Evolutionary conservation across 2,888 invertebrate species (phyloP).

Genomic region (Stenichneumon culpator): DNA sequence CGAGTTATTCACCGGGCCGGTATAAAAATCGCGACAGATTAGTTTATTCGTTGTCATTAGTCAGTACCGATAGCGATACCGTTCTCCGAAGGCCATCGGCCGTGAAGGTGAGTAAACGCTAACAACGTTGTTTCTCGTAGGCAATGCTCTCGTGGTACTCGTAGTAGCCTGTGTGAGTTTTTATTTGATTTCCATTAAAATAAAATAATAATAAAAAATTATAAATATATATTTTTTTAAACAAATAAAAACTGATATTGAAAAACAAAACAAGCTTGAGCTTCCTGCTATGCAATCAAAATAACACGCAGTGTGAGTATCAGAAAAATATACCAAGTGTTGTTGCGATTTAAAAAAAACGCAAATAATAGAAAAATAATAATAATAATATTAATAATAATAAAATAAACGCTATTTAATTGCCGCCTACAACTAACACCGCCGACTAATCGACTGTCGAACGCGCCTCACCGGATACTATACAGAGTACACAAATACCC

Average conservation of each 20-base stretch:
- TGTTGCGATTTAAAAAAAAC: neutral
- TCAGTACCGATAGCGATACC: constrained; percentile 58
- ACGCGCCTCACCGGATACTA: constrained; percentile 45
- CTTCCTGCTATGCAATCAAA: constrained; percentile 8
- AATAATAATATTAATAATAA: neutral
- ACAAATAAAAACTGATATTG: neutral
- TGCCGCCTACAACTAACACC: constrained; percentile 38
- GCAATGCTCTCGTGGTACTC: neutral
- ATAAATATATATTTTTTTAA: constrained; percentile 14
- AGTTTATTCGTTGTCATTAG: constrained; percentile 65
- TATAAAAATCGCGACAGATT: constrained; percentile 65
- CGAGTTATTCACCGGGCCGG: constrained; percentile 67
- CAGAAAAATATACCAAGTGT: neutral
- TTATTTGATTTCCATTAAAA: constrained; percentile 23
- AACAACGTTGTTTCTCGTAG: constrained; percentile 30
- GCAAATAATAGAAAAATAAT: neutral
- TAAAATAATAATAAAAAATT: neutral
- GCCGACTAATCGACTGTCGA: constrained; percentile 57
- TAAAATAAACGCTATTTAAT: constrained; percentile 6
- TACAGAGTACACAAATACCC: constrained; percentile 19
- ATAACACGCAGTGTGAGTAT: constrained; percentile 11
- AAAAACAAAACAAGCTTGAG: constrained; percentile 19
- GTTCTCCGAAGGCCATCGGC: constrained; percentile 69
- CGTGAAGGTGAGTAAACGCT: constrained; percentile 77
- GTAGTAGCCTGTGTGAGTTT: constrained; percentile 24